These are phyloP conservation scores for Hipposideros larvatus DNA, from an alignment of 2,797 vertebrate species.

Conservation along the genomic window DNA sequence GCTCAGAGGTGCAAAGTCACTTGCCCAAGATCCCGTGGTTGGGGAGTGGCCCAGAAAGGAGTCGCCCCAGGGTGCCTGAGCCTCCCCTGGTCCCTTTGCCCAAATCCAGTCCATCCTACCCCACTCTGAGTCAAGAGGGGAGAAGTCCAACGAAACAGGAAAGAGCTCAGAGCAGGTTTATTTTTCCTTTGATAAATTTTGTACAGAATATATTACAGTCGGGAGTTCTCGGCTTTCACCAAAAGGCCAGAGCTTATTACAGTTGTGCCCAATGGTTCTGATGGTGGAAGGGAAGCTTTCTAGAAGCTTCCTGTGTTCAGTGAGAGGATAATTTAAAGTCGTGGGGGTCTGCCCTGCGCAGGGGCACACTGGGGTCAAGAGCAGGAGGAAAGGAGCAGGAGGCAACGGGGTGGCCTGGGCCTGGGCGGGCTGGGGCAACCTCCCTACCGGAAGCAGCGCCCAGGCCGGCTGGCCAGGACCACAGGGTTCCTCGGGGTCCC, in stretches of 20 bases:
- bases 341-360: background rate
- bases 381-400: conserved; percentile 38
- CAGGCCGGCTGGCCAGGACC: background rate
- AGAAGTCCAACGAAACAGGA: conserved; percentile 45
- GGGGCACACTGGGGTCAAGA: background rate
- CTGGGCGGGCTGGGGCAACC: background rate
- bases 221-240: conserved; percentile 86
- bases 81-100: background rate
- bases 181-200: conserved; percentile 87
- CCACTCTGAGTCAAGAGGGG: background rate
- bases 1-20: background rate
- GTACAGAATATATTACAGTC: conserved; percentile 87
- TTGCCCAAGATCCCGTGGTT: background rate
- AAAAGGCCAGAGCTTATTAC: conserved; percentile 89
- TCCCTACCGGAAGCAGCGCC: conserved; percentile 63
- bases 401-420: background rate
- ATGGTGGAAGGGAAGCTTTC: conserved; percentile 81
- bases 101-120: background rate
- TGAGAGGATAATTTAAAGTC: conserved; percentile 66
- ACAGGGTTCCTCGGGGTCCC: background rate
- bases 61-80: background rate
- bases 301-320: conserved; percentile 86
- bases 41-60: background rate
- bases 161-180: conserved; percentile 86
- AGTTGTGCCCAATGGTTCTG: conserved; percentile 84